Evolutionary conservation across 2,888 invertebrate species (phyloP), one percentile per base, ranked within the genome.

Genomic region (Xylota segnis): DNA sequence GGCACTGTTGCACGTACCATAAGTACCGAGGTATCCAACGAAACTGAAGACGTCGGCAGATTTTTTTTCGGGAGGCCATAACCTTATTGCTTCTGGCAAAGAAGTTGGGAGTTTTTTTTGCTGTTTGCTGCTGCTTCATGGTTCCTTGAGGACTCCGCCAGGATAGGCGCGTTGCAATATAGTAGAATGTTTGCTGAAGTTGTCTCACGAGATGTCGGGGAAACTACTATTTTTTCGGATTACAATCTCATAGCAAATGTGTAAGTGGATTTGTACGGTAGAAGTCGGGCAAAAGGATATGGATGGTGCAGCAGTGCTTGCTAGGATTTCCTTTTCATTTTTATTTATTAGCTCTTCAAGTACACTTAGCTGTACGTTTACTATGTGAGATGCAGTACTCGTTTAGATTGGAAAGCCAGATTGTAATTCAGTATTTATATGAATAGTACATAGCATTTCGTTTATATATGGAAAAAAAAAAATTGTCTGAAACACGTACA

Each of bases 261-360:
- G 83, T 79, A 84, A 84, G 84, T 81, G 75, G 84, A 84, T 84
- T 84, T 84, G 84, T 81, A 52, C 34, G 59, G 54, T 37, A 10
- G 63, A 10, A 58, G 43, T 54, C 37, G 54, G 14, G 14, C 9
- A 47, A 40, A 12, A 14, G 52, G n/a, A 32, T 29, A 4, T 7
- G 14, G 54, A 18, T 18, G 45, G 56, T 50, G n/a, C 3, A 52
- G 27, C 9, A 34, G 61, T 54, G 34, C 45, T 61, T 16, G 56
- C 47, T 47, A 45, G 59, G 70, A 84, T 70, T 84, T 71, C 37
- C 65, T 76, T 79, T 83, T 79, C 79, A 65, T 70, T 84, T 75
- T 84, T 84, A 84, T 84, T 84, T 84, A 84, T 84, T 81, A 81
- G 84, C 70, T 81, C 27, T 84, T 79, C 37, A 84, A 81, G 65